Evolutionary conservation across 2,113 vertebrate species (phyloP).

Genomic region (Calidris pugnax): DNA sequence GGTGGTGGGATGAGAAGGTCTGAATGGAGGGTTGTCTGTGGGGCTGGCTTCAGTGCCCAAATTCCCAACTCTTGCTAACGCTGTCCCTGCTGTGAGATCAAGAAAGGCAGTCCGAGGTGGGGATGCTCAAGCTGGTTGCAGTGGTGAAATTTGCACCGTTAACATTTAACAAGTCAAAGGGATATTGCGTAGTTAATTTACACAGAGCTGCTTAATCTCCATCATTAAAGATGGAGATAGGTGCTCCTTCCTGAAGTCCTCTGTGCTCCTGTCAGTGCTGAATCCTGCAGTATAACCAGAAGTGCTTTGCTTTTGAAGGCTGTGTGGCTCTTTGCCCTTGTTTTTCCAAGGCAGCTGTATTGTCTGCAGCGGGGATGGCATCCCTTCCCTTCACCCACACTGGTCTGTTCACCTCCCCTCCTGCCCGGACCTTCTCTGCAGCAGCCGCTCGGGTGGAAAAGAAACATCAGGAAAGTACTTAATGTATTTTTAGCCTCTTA

Average conservation of each 20-base stretch:
- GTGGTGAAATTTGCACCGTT: neutral
- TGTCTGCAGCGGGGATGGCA: neutral
- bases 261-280: neutral
- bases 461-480: slow-evolving; percentile 23
- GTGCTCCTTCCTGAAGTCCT: neutral
- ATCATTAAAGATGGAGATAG: neutral
- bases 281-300: neutral
- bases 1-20: too few species aligned
- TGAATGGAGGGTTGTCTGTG: too few species aligned
- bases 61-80: too few species aligned
- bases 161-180: neutral
- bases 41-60: too few species aligned
- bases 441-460: neutral
- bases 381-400: neutral
- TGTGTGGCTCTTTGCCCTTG: neutral
- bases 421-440: neutral
- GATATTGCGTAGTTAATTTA: neutral
- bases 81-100: too few species aligned
- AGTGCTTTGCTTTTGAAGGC: neutral
- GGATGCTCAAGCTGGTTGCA: neutral
- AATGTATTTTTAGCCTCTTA: slow-evolving; percentile 53
- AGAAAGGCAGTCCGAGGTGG: too few species aligned
- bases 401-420: neutral
- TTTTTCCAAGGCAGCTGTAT: neutral
- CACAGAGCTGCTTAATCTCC: neutral